These are phyloP conservation scores for Pterocles gutturalis DNA, from an alignment of 2,113 vertebrate genomes.

Conservation along the genomic window DNA sequence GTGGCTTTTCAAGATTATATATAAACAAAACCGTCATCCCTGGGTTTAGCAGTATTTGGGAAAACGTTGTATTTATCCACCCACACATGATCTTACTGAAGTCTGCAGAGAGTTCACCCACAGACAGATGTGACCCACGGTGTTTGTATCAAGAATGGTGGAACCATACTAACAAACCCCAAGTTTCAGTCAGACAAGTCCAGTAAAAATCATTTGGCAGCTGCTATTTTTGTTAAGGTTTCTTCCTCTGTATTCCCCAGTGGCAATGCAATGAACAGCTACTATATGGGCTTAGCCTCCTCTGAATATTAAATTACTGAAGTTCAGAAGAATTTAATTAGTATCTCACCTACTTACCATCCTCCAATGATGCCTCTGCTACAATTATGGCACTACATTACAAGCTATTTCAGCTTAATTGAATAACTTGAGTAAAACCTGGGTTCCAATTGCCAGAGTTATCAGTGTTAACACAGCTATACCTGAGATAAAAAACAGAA, in stretches of 20 bases:
- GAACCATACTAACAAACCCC: neutral
- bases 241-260: neutral
- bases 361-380: neutral
- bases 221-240: slow-evolving; percentile 22
- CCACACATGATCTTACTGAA: slow-evolving; percentile 25
- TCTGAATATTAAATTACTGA: slow-evolving; percentile 39
- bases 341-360: slow-evolving; percentile 59
- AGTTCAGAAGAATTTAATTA: slow-evolving; percentile 61
- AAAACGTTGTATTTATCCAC: slow-evolving; percentile 48
- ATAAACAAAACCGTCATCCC: slow-evolving; percentile 11
- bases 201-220: neutral
- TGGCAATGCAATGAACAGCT: neutral
- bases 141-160: neutral
- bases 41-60: slow-evolving; percentile 29
- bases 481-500: neutral
- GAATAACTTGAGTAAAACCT: slow-evolving; percentile 49
- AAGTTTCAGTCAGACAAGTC: neutral
- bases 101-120: neutral
- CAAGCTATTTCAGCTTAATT: slow-evolving; percentile 41
- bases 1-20: slow-evolving; percentile 44
- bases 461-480: neutral
- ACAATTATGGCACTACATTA: slow-evolving; percentile 4
- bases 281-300: neutral
- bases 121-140: neutral
- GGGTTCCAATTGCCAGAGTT: slow-evolving; percentile 24